These are phyloP conservation scores for Hyposoter didymator DNA, from an alignment of 2,888 invertebrate genomes.

Conservation along the genomic window DNA sequence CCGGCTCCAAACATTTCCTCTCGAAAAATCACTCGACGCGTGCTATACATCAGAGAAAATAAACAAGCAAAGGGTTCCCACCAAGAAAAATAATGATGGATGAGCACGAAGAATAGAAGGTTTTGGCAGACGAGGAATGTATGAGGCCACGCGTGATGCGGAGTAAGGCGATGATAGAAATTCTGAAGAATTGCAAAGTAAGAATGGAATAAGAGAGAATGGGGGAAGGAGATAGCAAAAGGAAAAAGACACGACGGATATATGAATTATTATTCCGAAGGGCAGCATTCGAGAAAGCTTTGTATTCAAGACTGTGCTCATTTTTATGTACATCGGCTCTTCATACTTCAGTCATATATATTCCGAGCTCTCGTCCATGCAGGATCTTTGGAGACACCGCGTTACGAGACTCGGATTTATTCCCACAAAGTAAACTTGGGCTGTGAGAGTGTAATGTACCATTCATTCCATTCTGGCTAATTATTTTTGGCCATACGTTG, in stretches of 20 bases:
- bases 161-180: constrained; percentile 12
- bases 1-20: background rate
- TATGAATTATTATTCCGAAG: constrained; percentile 41
- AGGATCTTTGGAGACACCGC: constrained; percentile 12
- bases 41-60: constrained; percentile 17
- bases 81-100: constrained; percentile 73
- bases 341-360: background rate
- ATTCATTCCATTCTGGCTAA: background rate
- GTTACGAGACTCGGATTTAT: background rate
- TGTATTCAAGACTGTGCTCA: constrained; percentile 11
- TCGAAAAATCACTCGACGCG: constrained; percentile 52
- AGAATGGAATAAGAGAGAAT: constrained; percentile 16
- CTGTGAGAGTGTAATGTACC: background rate
- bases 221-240: background rate
- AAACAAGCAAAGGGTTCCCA: constrained; percentile 34
- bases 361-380: background rate
- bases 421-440: background rate
- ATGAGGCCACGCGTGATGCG: constrained; percentile 16
- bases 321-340: background rate
- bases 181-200: constrained; percentile 5
- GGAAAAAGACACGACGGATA: constrained; percentile 2
- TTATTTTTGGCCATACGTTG: background rate
- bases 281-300: constrained; percentile 19
- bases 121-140: constrained; percentile 32
- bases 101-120: constrained; percentile 65